Conservation (phyloP, 2,888 invertebrate genomes). For the Gari tellinella region DNA sequence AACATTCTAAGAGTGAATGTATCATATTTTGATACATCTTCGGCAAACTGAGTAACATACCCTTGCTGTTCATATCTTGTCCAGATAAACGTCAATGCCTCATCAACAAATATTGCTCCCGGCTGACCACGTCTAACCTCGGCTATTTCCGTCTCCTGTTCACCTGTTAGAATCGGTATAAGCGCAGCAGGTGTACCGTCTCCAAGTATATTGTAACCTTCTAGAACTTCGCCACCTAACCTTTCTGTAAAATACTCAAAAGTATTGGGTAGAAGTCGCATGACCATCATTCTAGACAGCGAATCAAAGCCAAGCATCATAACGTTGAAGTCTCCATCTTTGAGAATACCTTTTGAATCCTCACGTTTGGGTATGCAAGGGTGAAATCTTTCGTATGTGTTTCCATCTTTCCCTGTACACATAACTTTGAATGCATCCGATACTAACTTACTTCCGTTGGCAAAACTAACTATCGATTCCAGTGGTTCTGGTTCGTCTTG, state of each 20-base stretch:
- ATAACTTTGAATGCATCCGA: constrained; percentile 80
- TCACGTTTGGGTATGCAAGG: constrained; percentile 85
- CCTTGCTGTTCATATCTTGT: constrained; percentile 88
- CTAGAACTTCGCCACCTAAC: constrained; percentile 86
- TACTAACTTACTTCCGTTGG: constrained; percentile 68
- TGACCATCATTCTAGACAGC: constrained; percentile 90
- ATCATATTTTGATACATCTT: constrained; percentile 93
- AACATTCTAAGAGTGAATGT: constrained; percentile 96
- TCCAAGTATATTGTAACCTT: constrained; percentile 86
- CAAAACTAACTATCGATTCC: constrained; percentile 65
- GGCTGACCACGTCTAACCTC: constrained; percentile 90
- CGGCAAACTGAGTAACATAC: constrained; percentile 91
- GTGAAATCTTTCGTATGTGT: constrained; percentile 89
- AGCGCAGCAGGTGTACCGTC: constrained; percentile 87
- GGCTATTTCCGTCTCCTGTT: constrained; percentile 92
- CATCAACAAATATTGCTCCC: constrained; percentile 88
- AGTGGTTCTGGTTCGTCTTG: constrained; percentile 68
- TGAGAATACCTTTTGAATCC: constrained; percentile 5
- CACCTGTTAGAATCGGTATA: constrained; percentile 94
- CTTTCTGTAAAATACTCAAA: constrained; percentile 74
- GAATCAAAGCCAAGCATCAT: constrained; percentile 96
- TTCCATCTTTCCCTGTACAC: constrained; percentile 74
- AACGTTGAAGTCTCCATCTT: constrained; percentile 87
- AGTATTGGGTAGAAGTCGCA: constrained; percentile 79
- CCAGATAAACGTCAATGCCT: constrained; percentile 91